Evolutionary conservation across 1,140 invertebrate species (phyloP).

Genomic region (Pachyrhynchus sulphureomaculatus): DNA sequence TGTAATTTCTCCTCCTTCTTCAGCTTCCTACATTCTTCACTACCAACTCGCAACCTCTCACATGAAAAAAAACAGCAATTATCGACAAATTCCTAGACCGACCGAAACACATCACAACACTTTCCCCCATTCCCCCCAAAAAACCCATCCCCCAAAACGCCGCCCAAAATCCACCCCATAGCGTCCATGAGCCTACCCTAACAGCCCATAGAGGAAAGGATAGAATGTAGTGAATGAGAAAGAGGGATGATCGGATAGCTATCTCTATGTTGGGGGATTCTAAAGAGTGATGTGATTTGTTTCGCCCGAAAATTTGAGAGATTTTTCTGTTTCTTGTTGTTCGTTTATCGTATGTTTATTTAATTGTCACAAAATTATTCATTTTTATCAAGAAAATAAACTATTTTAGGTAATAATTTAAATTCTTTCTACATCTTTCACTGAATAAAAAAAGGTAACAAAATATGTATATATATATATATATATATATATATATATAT

Average conservation of each 20-base stretch:
- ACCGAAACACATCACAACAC: conserved; percentile 7
- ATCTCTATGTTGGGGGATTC: conserved; percentile 1
- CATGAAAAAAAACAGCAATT: background rate
- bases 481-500: too few relatives aligned
- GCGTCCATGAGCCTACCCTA: conserved; percentile 17
- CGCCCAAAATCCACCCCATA: conserved; percentile 17
- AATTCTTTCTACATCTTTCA: too few relatives aligned
- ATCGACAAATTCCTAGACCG: conserved; percentile 3
- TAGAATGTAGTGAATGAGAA: conserved; percentile 15
- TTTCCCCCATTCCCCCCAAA: conserved; percentile 11
- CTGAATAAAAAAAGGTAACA: too few relatives aligned
- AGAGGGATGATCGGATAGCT: conserved; percentile 3
- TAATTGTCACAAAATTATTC: too few relatives aligned
- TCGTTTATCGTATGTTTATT: too few relatives aligned
- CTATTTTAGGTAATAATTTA: too few relatives aligned
- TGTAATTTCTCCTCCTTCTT: too few relatives aligned
- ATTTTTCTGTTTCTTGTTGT: too few relatives aligned
- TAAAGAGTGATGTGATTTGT: background rate
- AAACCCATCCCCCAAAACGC: conserved; percentile 12
- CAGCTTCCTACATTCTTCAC: too few relatives aligned
- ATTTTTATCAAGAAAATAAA: too few relatives aligned
- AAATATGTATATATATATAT: too few relatives aligned
- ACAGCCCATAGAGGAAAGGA: conserved; percentile 19
- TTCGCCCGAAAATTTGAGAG: too few relatives aligned
- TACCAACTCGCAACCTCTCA: background rate